phyloP scores from a whole-genome alignment of 1,140 invertebrate genomes.

The Drosophila bipectinata region DNA sequence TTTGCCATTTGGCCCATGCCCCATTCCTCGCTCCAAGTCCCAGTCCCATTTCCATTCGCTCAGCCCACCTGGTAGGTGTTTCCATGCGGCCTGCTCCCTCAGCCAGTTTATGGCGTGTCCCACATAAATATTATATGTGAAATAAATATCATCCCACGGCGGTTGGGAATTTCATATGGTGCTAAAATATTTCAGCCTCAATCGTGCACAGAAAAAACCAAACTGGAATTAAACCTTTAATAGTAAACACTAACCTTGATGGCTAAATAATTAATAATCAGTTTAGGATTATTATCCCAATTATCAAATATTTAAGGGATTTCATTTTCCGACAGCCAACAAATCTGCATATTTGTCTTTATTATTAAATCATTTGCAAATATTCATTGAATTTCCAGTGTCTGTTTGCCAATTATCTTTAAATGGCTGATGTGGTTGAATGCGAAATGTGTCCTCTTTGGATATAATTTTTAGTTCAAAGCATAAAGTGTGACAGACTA shows the following conservation, averaged over 20 bases:
- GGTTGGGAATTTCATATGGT: constrained; percentile 14
- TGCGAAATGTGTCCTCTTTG: not conserved
- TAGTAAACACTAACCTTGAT: not conserved
- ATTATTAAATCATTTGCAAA: not conserved
- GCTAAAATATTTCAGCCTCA: constrained; percentile 29
- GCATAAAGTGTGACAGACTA: constrained; percentile 5
- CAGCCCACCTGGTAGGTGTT: constrained; percentile 36
- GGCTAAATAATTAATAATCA: not conserved
- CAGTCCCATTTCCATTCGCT: constrained; percentile 3
- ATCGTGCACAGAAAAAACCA: constrained; percentile 6
- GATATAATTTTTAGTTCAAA: not conserved
- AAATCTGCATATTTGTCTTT: not conserved
- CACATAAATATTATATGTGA: constrained; percentile 58
- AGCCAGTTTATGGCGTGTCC: constrained; percentile 41
- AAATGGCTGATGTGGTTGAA: not conserved
- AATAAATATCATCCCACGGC: constrained; percentile 49
- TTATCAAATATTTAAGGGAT: not conserved
- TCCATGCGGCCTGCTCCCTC: constrained; percentile 33
- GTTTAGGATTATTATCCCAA: not conserved
- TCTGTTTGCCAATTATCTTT: not conserved
- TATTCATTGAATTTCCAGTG: not conserved
- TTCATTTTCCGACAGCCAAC: not conserved
- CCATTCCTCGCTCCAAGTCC: not conserved
- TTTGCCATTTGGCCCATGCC: constrained; percentile 43
- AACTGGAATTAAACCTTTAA: not conserved